Base-by-base conservation (phyloP, 92 coral and sea anemone genomes). In the Diadumene lineata region DNA sequence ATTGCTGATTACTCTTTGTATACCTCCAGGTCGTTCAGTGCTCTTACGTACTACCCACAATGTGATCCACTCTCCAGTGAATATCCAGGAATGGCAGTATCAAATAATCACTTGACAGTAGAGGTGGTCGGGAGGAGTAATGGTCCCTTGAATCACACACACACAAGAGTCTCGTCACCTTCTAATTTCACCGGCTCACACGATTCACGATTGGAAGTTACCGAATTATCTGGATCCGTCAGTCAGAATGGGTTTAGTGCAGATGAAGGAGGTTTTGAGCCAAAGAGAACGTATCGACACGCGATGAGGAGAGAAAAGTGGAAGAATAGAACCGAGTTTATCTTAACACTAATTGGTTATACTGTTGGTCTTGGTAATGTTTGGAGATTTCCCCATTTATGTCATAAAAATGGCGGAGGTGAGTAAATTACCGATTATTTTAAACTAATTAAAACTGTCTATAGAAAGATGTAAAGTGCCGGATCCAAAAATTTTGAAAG, bases 371-470 rank as follows among this genome's bases (percentile, higher is more conserved):
- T 96, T 23, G 99, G 99, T 0, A 96, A 96, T 69, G 99, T 96
- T 0, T 96, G 99, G 99, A 75, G 86, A 43, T 96, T 96, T 64
- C 99, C 99, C 18, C 85, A 81, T 21, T 73, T 96, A 66, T 96
- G 99, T 73, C 97, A 96, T 70, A 92, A 92, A 66, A 96, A 96
- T 73, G 99, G 99, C 32, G 99, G 99, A 92, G 99, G 99, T 96
- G 67, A 68, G 97, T 13, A 38, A 38, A 13, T 38, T 4, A 38
- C 13, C 13, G 13, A 38, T 4, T 38, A 38, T 4, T 38, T 4
- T 21, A 15, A 66, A 43, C 23, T 29, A 55, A 3, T n/a, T n/a
- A n/a, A n/a, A n/a, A 6, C 48, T 38, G 13, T 38, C 48, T 38
- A 38, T 4, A 38, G 48, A 38, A 13, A 4, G 6, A 38, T 38